Base-by-base conservation (phyloP, 2,113 vertebrate genomes). In the Vicugna pacos region DNA sequence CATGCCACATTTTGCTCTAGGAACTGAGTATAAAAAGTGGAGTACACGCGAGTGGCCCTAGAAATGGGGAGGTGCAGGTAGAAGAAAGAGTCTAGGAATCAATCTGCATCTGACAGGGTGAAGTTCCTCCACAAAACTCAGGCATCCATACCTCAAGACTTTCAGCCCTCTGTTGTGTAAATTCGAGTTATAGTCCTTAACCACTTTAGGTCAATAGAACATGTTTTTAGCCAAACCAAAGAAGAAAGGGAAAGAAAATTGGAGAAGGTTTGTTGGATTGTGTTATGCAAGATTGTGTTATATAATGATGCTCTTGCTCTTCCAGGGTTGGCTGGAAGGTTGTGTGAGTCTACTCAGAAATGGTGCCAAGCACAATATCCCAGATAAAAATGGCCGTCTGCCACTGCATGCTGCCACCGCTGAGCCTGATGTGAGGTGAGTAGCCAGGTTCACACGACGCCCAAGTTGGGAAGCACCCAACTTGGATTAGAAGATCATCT, bases 281-380 rank as follows among this genome's bases (percentile, higher is more conserved):
- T 83, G 65, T 88, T 58, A 76, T 28, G 7, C 5, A 17, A 64
- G 60, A 32, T 50, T 56, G 72, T 73, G 54, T 93, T 96, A 69
- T 54, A 58, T 89, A 82, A 91, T 8, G 9, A 64, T n/a, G 62
- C 1, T 4, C 58, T 96, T 94, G 32, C 67, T 96, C 22, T 93
- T 98, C 81, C 91, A 99, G 99, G 99, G 99, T 30, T 99, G 99
- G 99, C 98, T 99, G 42, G 99, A 99, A 97, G 99, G 99, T 84
- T 99, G 99, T 96, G 98, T 99, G 94, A 99, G 99, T 98, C 97
- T 99, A 72, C 98, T 99, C 42, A 98, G 99, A 96, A 99, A 99
- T 0, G 99, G 99, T 65, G 99, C 99, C 97, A 99, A 99, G 87
- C 99, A 99, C 97, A 99, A 99, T 88, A 99, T 99, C 87, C 98